Percentiles rank a stretch among this genome's conserved stretches.
Conservation (phyloP, 92 coral and sea anemone genomes). For the Phenganax marumi region DNA sequence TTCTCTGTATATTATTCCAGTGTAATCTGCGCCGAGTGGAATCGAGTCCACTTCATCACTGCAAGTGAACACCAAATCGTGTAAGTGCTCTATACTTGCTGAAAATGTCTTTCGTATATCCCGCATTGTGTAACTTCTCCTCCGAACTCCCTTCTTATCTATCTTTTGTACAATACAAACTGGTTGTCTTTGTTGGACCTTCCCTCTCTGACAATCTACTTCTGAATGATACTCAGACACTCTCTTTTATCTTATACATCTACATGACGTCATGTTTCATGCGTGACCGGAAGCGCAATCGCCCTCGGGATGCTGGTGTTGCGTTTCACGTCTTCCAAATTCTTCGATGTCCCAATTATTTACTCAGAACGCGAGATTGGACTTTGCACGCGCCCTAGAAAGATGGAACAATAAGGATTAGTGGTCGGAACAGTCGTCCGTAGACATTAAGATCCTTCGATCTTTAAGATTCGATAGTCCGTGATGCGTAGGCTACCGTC, state of each 20-base stretch:
- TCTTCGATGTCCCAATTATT: neutral
- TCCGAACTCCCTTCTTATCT: neutral
- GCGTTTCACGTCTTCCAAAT: neutral
- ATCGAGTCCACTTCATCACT: conserved; percentile 6
- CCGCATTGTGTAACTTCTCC: neutral
- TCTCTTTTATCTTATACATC: neutral
- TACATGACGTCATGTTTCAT: neutral
- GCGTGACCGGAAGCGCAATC: conserved; percentile 3
- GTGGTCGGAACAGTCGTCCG: too few relatives aligned
- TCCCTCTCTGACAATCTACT: neutral
- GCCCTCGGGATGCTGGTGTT: too few relatives aligned
- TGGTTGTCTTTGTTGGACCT: neutral
- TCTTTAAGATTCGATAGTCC: too few relatives aligned
- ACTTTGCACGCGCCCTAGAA: too few relatives aligned
- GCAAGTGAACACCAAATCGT: conserved; percentile 23
- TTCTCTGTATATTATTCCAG: conserved; percentile 53
- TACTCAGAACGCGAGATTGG: too few relatives aligned
- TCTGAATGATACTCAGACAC: neutral
- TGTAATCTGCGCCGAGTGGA: conserved; percentile 8
- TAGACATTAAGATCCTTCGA: too few relatives aligned
- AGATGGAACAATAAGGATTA: too few relatives aligned
- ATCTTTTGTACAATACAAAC: neutral
- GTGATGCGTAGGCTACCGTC: too few relatives aligned
- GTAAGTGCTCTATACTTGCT: conserved; percentile 23
- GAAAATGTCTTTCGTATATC: conserved; percentile 26